phyloP scores from a whole-genome alignment of 1,140 invertebrate genomes.

The Penaeus vannamei region DNA sequence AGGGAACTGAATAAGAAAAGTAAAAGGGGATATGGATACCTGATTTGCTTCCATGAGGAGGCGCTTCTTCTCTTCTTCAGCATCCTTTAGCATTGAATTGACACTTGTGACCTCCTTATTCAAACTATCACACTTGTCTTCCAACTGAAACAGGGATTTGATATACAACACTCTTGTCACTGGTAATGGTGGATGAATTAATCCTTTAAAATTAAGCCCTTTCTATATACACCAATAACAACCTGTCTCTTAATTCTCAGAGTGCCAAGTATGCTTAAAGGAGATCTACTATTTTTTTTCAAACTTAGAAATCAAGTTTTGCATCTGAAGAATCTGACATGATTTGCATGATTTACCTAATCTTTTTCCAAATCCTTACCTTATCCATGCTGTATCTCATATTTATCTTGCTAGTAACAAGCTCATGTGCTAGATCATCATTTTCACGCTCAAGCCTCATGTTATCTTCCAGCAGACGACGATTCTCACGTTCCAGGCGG shows the following conservation, averaged over 20 bases:
- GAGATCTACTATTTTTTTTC: no score
- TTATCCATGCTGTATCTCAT: slow-evolving; percentile 76
- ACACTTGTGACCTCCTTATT: slow-evolving; percentile 85
- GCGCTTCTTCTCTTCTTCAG: slow-evolving; percentile 87
- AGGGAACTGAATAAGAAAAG: neutral
- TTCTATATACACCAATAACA: no score
- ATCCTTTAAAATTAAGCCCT: no score
- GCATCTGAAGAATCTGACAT: neutral
- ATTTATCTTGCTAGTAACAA: slow-evolving; percentile 77
- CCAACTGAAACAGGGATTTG: slow-evolving; percentile 71
- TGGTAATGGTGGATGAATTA: no score
- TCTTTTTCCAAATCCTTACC: slow-evolving; percentile 69
- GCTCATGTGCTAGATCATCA: slow-evolving; percentile 78
- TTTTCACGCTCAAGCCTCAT: slow-evolving; percentile 79
- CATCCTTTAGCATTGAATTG: slow-evolving; percentile 80
- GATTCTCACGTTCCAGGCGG: slow-evolving; percentile 76
- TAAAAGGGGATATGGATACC: slow-evolving; percentile 70
- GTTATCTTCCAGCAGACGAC: slow-evolving; percentile 73
- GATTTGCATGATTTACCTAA: no score
- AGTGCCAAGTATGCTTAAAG: no score
- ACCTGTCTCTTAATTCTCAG: no score
- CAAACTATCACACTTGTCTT: slow-evolving; percentile 85
- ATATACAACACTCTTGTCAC: neutral
- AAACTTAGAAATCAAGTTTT: neutral
- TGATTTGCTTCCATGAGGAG: slow-evolving; percentile 84